phyloP scores from a whole-genome alignment of 2,113 vertebrate genomes.

The Tamias sibiricus region DNA sequence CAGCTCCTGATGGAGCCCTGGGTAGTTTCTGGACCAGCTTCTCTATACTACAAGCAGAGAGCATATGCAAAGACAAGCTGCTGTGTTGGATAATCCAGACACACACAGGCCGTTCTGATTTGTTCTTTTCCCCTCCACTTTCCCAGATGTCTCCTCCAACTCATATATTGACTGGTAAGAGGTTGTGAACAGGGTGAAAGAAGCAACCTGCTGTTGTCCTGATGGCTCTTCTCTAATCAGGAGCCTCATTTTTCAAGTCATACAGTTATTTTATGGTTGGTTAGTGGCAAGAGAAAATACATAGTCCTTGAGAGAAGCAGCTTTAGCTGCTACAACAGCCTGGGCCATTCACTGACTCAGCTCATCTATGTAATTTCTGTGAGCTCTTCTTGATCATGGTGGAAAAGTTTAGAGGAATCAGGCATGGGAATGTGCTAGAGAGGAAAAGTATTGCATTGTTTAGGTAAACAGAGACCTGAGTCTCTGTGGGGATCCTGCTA shows the following conservation, averaged over 20 bases:
- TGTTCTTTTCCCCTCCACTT: not conserved
- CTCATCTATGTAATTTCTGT: slow-evolving; percentile 12
- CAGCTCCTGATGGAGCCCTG: not conserved
- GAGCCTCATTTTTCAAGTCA: not conserved
- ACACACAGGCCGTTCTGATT: not conserved
- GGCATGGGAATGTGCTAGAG: not conserved
- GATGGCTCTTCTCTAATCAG: slow-evolving; percentile 41
- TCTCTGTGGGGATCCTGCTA: not conserved
- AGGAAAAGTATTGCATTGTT: slow-evolving; percentile 7
- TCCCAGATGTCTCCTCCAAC: not conserved
- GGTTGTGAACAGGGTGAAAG: not conserved
- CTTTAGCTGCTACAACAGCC: not conserved
- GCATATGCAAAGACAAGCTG: not conserved
- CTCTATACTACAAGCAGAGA: not conserved
- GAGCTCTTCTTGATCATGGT: slow-evolving; percentile 6
- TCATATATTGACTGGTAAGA: slow-evolving; percentile 30
- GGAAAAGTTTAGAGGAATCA: not conserved
- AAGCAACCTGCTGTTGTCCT: not conserved
- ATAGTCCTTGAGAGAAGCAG: slow-evolving; percentile 24
- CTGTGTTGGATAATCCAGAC: not conserved
- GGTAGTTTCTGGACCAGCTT: not conserved
- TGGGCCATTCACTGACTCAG: not conserved
- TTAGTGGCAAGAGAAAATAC: slow-evolving; percentile 58
- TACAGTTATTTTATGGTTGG: slow-evolving; percentile 31
- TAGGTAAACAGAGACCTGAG: not conserved